A percentile compares a stretch with the other conserved stretches of the same genome.
Conservation (phyloP, 2,888 invertebrate genomes). For the Tyria jacobaeae region DNA sequence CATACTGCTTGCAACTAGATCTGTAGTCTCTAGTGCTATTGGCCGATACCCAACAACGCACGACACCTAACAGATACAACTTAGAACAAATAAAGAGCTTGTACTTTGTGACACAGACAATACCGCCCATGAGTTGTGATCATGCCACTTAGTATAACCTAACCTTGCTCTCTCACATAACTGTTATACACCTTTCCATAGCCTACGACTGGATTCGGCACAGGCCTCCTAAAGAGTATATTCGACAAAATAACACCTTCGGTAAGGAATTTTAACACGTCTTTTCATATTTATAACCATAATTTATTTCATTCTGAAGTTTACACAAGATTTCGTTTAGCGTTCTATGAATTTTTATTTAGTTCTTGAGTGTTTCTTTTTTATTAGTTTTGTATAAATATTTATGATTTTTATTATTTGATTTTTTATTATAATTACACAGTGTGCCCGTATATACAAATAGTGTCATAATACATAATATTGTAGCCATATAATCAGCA, state of each 20-base stretch:
- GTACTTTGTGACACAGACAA: slow-evolving; percentile 86
- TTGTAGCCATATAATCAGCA: slow-evolving; percentile 78
- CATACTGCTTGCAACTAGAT: slow-evolving; percentile 86
- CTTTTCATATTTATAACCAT: slow-evolving; percentile 73
- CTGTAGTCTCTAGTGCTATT: slow-evolving; percentile 85
- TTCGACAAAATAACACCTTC: slow-evolving; percentile 88
- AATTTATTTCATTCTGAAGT: slow-evolving; percentile 72
- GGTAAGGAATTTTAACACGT: slow-evolving; percentile 87
- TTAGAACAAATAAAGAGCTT: slow-evolving; percentile 84
- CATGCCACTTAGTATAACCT: slow-evolving; percentile 81
- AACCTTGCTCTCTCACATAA: slow-evolving; percentile 85
- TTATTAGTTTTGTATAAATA: slow-evolving; percentile 72
- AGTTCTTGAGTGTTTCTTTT: slow-evolving; percentile 69
- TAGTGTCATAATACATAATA: slow-evolving; percentile 74
- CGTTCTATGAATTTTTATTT: slow-evolving; percentile 65
- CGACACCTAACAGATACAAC: slow-evolving; percentile 83
- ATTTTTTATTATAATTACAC: slow-evolving; percentile 68
- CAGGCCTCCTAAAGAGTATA: slow-evolving; percentile 87
- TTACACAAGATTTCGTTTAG: slow-evolving; percentile 74
- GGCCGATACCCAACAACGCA: slow-evolving; percentile 84
- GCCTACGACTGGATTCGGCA: slow-evolving; percentile 87
- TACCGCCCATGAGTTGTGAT: slow-evolving; percentile 75
- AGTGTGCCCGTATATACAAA: slow-evolving; percentile 82
- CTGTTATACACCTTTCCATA: slow-evolving; percentile 86
- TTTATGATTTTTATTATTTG: slow-evolving; percentile 59